A percentile compares a stretch with the other conserved stretches of the same genome.
phyloP scores from a whole-genome alignment of 2,888 invertebrate genomes.

The Fragum whitleyi region DNA sequence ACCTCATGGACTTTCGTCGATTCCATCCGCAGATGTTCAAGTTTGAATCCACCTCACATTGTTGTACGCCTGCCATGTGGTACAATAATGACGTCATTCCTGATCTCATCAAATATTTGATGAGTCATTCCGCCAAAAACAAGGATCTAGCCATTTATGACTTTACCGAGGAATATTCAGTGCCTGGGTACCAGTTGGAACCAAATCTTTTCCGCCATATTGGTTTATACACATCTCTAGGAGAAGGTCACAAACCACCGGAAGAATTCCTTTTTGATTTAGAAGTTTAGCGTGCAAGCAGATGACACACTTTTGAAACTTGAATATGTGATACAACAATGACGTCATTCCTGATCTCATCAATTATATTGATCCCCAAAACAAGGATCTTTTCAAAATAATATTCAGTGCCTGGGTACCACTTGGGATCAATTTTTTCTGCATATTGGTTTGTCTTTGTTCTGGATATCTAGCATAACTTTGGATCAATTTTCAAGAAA shows the following conservation, averaged over 20 bases:
- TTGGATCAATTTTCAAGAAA: too few species aligned
- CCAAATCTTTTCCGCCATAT: slow-evolving; percentile 82
- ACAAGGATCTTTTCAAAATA: slow-evolving; percentile 75
- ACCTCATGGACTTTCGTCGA: slow-evolving; percentile 77
- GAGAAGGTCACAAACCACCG: slow-evolving; percentile 62
- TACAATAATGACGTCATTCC: slow-evolving; percentile 72
- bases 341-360: slow-evolving; percentile 66
- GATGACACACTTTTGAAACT: too few species aligned
- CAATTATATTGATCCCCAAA: slow-evolving; percentile 67
- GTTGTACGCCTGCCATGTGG: slow-evolving; percentile 83
- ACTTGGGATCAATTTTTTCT: slow-evolving; percentile 80
- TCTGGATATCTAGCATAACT: too few species aligned
- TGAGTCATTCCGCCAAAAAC: slow-evolving; percentile 54
- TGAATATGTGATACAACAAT: slow-evolving; percentile 79
- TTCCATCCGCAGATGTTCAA: slow-evolving; percentile 74
- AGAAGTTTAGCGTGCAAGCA: background rate
- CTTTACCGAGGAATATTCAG: slow-evolving; percentile 58
- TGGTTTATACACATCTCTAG: slow-evolving; percentile 79
- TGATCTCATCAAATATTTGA: slow-evolving; percentile 69
- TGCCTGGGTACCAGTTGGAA: slow-evolving; percentile 75
- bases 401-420: slow-evolving; percentile 66
- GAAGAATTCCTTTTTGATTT: slow-evolving; percentile 66
- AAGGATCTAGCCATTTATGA: slow-evolving; percentile 79
- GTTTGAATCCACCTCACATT: slow-evolving; percentile 76
- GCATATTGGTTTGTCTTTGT: slow-evolving; percentile 82